A percentile compares a stretch with the other conserved stretches of the same genome.
Evolutionary conservation across 2,888 invertebrate genomes (phyloP).

Genomic region (Lasius platythorax): DNA sequence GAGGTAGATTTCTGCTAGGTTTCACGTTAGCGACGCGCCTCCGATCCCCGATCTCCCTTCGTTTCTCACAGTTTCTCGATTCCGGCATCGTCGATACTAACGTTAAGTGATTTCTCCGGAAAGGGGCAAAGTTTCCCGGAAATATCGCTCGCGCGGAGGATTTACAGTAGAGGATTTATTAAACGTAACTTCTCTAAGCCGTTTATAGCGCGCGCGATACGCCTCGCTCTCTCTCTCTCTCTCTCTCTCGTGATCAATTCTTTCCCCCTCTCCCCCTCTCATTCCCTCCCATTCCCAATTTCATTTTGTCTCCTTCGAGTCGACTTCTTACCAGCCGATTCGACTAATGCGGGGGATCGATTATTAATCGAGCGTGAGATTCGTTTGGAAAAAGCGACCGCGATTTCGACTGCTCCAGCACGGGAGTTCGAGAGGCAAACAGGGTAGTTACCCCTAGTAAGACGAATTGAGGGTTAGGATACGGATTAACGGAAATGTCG

Average conservation of each 20-base stretch:
- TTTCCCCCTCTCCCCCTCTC: neutral
- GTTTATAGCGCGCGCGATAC: constrained; percentile 73
- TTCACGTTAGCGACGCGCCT: constrained; percentile 1
- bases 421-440: neutral
- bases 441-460: constrained; percentile 47
- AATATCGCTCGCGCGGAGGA: constrained; percentile 62
- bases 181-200: constrained; percentile 73
- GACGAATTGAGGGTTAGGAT: constrained; percentile 49
- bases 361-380: constrained; percentile 72
- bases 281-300: neutral
- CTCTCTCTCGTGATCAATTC: constrained; percentile 40
- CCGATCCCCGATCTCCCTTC: neutral
- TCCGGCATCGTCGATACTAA: constrained; percentile 65
- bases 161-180: constrained; percentile 72
- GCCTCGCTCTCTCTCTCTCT: constrained; percentile 39
- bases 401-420: constrained; percentile 29
- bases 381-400: constrained; percentile 55
- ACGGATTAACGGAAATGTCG: constrained; percentile 6
- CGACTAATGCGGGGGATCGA: constrained; percentile 66
- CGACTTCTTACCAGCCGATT: constrained; percentile 36
- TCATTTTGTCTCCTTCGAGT: constrained; percentile 4
- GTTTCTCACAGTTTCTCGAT: constrained; percentile 16
- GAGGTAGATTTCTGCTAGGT: neutral
- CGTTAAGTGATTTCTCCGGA: constrained; percentile 71
- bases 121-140: constrained; percentile 51